These are phyloP conservation scores for Lepus oiostolus DNA, from an alignment of 2,797 vertebrate species.

Conservation along the genomic window DNA sequence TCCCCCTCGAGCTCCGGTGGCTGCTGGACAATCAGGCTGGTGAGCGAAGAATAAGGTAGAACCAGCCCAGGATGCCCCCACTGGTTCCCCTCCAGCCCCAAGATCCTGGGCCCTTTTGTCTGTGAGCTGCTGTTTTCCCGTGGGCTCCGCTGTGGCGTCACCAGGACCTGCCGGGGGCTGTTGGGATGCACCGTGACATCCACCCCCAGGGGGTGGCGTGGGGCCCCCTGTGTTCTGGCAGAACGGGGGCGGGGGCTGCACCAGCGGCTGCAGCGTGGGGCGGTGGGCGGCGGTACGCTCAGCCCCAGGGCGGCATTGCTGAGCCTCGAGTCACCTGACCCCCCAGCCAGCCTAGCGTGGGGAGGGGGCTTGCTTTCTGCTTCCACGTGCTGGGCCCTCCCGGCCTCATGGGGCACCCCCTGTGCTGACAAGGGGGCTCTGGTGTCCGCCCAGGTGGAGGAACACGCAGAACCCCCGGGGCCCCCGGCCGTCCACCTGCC, in stretches of 20 bases:
- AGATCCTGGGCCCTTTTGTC: constrained; percentile 42
- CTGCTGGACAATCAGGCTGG: constrained; percentile 49
- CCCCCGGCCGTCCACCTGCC: fast-evolving
- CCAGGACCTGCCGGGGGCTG: neutral
- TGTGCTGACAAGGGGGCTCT: neutral
- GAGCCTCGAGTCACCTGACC: fast-evolving
- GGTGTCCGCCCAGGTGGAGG: neutral
- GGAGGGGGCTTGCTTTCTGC: neutral
- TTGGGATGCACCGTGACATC: neutral
- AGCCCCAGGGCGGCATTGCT: neutral
- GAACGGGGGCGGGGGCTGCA: neutral
- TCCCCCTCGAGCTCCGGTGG: neutral
- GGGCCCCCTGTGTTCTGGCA: too few relatives aligned
- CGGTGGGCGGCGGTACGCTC: fast-evolving
- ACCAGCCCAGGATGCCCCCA: neutral
- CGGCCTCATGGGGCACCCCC: too few relatives aligned
- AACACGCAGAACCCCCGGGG: fast-evolving
- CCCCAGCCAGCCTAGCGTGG: too few relatives aligned
- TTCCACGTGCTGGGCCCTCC: too few relatives aligned
- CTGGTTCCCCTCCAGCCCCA: neutral
- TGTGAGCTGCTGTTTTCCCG: constrained; percentile 9
- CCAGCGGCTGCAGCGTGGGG: fast-evolving
- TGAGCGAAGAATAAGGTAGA: neutral
- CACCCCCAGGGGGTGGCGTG: neutral
- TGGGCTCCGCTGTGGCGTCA: neutral